Percentiles rank a stretch among this genome's conserved stretches.
Conservation (phyloP, 2,113 vertebrate genomes). For the Lepus europaeus region DNA sequence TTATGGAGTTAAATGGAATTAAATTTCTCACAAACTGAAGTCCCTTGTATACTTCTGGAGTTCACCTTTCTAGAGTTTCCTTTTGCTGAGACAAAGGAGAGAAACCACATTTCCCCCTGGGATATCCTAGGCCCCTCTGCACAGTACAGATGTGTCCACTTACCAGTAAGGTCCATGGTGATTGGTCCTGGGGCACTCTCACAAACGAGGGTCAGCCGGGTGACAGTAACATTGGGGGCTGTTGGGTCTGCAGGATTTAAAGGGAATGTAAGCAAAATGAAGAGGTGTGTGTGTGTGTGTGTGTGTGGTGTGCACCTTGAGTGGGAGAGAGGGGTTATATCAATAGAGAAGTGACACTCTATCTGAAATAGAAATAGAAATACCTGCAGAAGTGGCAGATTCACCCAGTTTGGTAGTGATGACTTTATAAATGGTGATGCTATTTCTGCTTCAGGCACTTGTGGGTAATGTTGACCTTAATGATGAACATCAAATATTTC, state of each 20-base stretch:
- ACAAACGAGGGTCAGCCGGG: slow-evolving; percentile 90
- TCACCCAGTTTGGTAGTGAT: background rate
- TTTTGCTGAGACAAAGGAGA: background rate
- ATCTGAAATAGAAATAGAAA: slow-evolving; percentile 7
- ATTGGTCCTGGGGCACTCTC: slow-evolving; percentile 89
- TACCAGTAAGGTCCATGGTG: slow-evolving; percentile 92
- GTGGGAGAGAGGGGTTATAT: background rate
- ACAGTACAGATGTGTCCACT: slow-evolving; percentile 61
- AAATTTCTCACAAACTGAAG: too few relatives aligned
- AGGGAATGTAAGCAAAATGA: background rate
- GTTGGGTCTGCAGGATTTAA: slow-evolving; percentile 87
- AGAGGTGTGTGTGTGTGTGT: background rate
- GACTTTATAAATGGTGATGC: background rate
- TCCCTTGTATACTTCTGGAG: background rate
- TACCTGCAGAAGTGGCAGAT: background rate
- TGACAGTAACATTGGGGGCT: slow-evolving; percentile 90
- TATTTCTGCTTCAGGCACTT: background rate
- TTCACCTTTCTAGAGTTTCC: background rate
- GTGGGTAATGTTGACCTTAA: background rate
- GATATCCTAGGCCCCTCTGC: background rate
- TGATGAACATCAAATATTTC: background rate
- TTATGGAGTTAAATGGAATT: too few relatives aligned
- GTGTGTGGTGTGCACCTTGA: background rate
- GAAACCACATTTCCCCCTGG: background rate
- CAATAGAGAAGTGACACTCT: background rate